Evolutionary conservation across 2,113 vertebrate genomes (phyloP).

Genomic region (Daboia siamensis): DNA sequence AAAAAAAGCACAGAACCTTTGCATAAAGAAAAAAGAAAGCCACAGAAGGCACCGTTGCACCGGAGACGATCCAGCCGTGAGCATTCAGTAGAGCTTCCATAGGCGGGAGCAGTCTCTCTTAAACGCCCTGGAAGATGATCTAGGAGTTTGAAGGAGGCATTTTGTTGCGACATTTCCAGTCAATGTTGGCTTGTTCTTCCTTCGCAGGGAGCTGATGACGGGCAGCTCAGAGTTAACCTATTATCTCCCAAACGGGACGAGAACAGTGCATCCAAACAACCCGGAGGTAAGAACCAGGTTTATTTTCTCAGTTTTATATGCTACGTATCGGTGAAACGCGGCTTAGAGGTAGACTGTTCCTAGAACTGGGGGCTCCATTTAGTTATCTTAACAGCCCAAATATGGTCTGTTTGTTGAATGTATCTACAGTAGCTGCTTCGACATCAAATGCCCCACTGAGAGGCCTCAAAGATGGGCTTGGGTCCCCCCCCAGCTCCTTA

Average conservation of each 20-base stretch:
- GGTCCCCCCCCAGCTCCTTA: not conserved
- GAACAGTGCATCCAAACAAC: conserved; percentile 58
- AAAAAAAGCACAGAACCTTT: too few relatives aligned
- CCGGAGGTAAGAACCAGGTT: conserved; percentile 70
- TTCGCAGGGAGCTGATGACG: conserved; percentile 74
- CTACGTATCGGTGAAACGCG: too few relatives aligned
- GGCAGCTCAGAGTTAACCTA: conserved; percentile 72
- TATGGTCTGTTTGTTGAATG: not conserved
- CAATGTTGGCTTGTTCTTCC: not conserved
- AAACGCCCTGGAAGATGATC: not conserved
- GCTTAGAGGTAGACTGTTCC: not conserved
- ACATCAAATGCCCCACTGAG: not conserved
- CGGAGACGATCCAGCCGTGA: not conserved
- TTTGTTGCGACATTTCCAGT: not conserved
- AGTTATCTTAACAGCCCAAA: not conserved
- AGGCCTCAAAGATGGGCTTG: not conserved
- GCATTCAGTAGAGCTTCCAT: not conserved
- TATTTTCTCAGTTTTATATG: accelerated
- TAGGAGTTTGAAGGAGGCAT: not conserved
- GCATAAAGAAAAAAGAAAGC: not conserved
- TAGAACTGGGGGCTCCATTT: not conserved
- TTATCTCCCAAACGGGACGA: conserved; percentile 81
- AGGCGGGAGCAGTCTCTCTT: not conserved
- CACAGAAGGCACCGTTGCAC: not conserved
- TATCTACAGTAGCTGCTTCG: not conserved